Conservation (phyloP, 30 jellyfish, hydroid and myxozoan species). For the Clytia hemisphaerica region DNA sequence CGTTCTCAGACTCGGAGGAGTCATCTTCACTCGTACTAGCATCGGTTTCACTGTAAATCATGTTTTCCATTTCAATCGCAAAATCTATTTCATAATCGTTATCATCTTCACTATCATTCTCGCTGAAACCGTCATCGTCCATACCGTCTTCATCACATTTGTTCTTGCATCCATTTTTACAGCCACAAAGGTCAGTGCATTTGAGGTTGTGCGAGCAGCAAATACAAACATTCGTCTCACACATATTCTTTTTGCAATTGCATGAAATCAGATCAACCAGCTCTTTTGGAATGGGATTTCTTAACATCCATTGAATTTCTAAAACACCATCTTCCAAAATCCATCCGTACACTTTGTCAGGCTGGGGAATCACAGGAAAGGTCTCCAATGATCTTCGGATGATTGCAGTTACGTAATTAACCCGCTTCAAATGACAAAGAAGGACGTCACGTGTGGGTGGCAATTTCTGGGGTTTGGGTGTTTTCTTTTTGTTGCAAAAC, state of each 20-base stretch:
- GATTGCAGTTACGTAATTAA: slow-evolving; percentile 26
- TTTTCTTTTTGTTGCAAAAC: slow-evolving; percentile 21
- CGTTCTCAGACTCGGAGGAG: too few species aligned
- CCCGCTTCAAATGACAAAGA: slow-evolving; percentile 28
- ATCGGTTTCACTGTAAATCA: too few species aligned
- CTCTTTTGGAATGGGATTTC: slow-evolving; percentile 33
- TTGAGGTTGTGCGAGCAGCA: slow-evolving; percentile 5
- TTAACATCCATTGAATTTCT: slow-evolving; percentile 15
- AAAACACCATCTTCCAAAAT: not conserved
- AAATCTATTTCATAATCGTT: slow-evolving; percentile 6
- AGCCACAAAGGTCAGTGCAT: not conserved
- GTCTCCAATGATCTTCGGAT: slow-evolving; percentile 26
- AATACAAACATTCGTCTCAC: not conserved
- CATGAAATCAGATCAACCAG: slow-evolving; percentile 6
- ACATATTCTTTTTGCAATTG: slow-evolving; percentile 4
- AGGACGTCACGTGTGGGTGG: slow-evolving; percentile 43
- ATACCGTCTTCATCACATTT: not conserved
- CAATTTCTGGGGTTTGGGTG: slow-evolving; percentile 45
- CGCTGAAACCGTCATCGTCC: not conserved
- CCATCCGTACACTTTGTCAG: slow-evolving; percentile 43
- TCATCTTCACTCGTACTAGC: too few species aligned
- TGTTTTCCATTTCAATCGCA: too few species aligned
- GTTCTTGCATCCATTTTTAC: not conserved
- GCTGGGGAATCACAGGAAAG: slow-evolving; percentile 26
- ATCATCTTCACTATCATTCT: not conserved